Percentiles rank a stretch among this genome's conserved stretches.
Conservation (phyloP, 1,140 invertebrate species). For the Drosophila oshimai region DNA sequence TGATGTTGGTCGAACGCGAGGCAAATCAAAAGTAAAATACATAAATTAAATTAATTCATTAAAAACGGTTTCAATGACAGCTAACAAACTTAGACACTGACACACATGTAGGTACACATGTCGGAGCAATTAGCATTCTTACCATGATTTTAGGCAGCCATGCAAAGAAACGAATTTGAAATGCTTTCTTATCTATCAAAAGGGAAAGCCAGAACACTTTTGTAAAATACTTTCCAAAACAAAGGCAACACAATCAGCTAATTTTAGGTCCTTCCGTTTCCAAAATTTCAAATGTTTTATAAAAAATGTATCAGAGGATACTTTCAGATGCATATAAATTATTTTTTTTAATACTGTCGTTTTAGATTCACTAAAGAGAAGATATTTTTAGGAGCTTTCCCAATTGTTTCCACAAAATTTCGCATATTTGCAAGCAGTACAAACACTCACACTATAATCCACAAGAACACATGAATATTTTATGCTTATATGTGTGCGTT, state of each 20-base stretch:
- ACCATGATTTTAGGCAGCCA: slow-evolving; percentile 2
- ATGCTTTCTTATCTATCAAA: slow-evolving; percentile 22
- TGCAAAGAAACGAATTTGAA: slow-evolving; percentile 52
- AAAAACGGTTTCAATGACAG: slow-evolving; percentile 70
- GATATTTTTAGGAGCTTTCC: background rate
- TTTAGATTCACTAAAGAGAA: background rate
- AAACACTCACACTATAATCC: background rate
- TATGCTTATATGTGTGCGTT: slow-evolving; percentile 37
- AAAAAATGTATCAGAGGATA: no score
- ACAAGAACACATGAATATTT: slow-evolving; percentile 16
- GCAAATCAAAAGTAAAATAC: slow-evolving; percentile 1
- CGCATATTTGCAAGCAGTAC: slow-evolving; percentile 39
- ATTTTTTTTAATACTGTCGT: no score
- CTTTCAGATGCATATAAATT: no score
- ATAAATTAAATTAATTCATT: slow-evolving; percentile 38
- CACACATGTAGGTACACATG: slow-evolving; percentile 1
- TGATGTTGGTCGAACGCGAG: slow-evolving; percentile 23
- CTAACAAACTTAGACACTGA: slow-evolving; percentile 36
- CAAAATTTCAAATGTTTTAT: background rate
- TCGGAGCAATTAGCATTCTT: slow-evolving; percentile 20
- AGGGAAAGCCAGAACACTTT: slow-evolving; percentile 38
- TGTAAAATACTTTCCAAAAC: slow-evolving; percentile 62
- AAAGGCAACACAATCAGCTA: background rate
- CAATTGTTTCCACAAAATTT: background rate
- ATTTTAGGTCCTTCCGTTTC: slow-evolving; percentile 7